Percentiles rank a stretch among this genome's conserved stretches.
Evolutionary conservation across 2,888 invertebrate species (phyloP).

Genomic region (Lasiommata megera): DNA sequence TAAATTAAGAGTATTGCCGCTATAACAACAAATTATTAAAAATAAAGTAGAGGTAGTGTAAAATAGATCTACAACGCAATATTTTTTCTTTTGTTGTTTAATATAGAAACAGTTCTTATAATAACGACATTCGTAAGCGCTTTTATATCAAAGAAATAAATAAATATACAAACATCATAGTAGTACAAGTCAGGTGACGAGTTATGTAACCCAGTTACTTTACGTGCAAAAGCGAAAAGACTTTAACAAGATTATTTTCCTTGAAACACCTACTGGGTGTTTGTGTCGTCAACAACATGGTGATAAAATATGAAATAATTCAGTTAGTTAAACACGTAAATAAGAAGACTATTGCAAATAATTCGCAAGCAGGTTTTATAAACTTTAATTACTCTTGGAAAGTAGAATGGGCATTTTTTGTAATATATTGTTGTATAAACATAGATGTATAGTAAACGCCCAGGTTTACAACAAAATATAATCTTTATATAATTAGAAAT

Average conservation of each 20-base stretch:
- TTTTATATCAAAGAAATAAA: too few species aligned
- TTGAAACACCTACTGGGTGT: not conserved
- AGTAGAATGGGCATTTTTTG: slow-evolving; percentile 17
- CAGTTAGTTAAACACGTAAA: not conserved
- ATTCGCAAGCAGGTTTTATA: slow-evolving; percentile 13
- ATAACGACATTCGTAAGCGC: too few species aligned
- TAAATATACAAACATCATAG: not conserved
- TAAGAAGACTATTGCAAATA: not conserved
- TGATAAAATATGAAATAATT: too few species aligned
- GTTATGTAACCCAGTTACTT: slow-evolving; percentile 28
- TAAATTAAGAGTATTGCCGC: too few species aligned
- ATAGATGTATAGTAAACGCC: not conserved
- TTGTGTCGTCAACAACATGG: not conserved
- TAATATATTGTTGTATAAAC: slow-evolving; percentile 13
- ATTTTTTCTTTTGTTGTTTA: too few species aligned
- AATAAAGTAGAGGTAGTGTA: too few species aligned
- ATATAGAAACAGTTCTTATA: too few species aligned
- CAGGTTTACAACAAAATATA: not conserved
- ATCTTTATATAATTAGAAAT: not conserved
- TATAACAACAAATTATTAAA: too few species aligned
- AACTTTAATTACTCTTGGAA: slow-evolving; percentile 11
- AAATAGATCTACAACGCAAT: too few species aligned
- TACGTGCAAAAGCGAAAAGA: slow-evolving; percentile 16
- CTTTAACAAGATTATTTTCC: slow-evolving; percentile 29
- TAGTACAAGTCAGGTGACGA: not conserved